Conservation (phyloP, 2,113 vertebrate species). For the Gymnarchus niloticus region DNA sequence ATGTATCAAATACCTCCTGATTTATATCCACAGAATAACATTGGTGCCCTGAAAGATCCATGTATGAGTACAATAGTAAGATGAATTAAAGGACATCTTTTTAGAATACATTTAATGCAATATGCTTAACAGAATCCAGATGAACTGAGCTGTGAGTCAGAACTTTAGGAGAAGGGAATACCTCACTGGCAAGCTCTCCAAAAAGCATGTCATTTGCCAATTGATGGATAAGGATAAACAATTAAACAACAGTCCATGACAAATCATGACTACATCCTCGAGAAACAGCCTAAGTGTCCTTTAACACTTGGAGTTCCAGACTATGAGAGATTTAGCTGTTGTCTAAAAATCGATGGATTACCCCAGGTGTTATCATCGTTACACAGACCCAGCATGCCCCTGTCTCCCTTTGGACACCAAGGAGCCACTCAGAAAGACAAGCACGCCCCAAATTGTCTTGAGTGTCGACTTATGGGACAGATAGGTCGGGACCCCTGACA, state of each 20-base stretch:
- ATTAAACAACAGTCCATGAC: not conserved
- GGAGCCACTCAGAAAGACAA: not conserved
- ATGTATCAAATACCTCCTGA: not conserved
- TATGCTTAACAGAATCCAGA: not conserved
- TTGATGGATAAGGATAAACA: not conserved
- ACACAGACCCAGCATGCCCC: not conserved
- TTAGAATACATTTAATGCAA: not conserved
- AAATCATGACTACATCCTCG: not conserved
- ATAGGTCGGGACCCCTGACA: not conserved
- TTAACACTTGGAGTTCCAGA: not conserved
- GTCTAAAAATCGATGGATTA: not conserved
- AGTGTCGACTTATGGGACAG: not conserved
- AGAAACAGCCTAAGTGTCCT: not conserved
- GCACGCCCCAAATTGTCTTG: not conserved
- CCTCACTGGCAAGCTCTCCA: not conserved
- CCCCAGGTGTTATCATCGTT: not conserved
- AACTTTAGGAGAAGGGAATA: not conserved
- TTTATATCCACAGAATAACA: not conserved
- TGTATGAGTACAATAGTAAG: not conserved
- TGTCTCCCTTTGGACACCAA: not conserved
- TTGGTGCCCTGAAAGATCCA: not conserved
- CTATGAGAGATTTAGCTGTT: not conserved
- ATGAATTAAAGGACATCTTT: not conserved
- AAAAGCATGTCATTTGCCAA: not conserved
- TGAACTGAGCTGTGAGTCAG: not conserved